These are phyloP conservation scores for Aptenodytes forsteri DNA, from an alignment of 2,113 vertebrate species.

Conservation along the genomic window DNA sequence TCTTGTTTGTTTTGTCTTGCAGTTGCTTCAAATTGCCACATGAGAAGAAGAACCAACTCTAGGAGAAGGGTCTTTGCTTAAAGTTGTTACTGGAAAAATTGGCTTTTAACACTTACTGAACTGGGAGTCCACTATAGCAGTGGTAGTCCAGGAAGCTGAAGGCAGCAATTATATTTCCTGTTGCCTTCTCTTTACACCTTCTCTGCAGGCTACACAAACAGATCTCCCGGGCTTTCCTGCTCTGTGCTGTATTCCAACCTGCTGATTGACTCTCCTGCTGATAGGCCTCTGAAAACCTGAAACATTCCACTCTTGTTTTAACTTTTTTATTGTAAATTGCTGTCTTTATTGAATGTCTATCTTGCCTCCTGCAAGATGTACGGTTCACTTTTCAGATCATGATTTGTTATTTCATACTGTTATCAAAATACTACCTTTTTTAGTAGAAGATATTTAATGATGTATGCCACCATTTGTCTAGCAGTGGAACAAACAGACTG, in stretches of 20 bases:
- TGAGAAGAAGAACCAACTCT: neutral
- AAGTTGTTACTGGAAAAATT: neutral
- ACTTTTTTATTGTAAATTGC: neutral
- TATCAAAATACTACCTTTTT: neutral
- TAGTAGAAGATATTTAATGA: neutral
- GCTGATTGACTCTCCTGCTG: neutral
- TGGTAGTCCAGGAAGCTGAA: neutral
- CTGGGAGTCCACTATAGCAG: neutral
- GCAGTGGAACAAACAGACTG: neutral
- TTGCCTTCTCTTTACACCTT: neutral
- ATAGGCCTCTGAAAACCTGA: neutral
- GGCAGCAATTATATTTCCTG: neutral
- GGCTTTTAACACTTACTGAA: neutral
- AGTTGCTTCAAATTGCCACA: neutral
- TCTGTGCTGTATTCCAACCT: neutral
- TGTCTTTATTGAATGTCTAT: neutral
- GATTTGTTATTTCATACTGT: neutral
- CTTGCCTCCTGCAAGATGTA: neutral
- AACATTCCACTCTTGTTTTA: neutral
- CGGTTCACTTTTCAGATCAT: neutral
- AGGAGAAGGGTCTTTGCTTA: neutral
- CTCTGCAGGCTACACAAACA: neutral
- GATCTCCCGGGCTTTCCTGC: neutral
- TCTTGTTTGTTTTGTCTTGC: neutral
- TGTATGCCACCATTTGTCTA: neutral